Base-by-base conservation (phyloP, 2,888 invertebrate genomes). In the Pandemis corylana region DNA sequence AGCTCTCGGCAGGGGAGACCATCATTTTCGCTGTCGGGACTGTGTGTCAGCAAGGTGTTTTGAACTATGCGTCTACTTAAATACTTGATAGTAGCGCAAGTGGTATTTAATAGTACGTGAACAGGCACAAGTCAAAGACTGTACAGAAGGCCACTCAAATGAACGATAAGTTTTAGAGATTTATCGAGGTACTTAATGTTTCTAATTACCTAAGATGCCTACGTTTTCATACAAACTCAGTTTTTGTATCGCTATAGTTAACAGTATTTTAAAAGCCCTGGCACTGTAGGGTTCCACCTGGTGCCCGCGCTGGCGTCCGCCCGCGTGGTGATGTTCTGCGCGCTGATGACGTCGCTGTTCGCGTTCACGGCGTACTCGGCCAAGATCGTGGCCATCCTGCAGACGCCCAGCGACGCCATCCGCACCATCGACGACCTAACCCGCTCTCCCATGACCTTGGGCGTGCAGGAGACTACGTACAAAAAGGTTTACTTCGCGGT, bases 301-400 rank as follows among this genome's bases (percentile, higher is more conserved):
- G 85, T 90, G 0, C 93, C 96, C 4, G 81, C 83, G 13, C 89
- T 94, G 80, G 80, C 90, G 64, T 95, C 96, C 2, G 94, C 92
- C 0, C 92, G 96, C 9, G 85, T 95, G 76, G 93, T 95, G 66
- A 93, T 96, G 79, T 94, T 96, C 78, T 92, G 93, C 71, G 92
- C 95, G 67, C 92, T 96, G 79, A 85, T 95, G 67, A 88, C 95
- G 0, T 91, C 95, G 0, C 85, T 96, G 65, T 96, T 96, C 85
- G 84, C 95, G 46, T 96, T 95, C 84, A 96, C 96, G 5, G 95
- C 96, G 0, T 96, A 96, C 86, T 95, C 96, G n/a, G 96, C 96
- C 36, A 96, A 95, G 87, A 95, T 96, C 78, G 96, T 96, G 77
- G 95, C 95, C 13, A 88, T 96, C 76, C 88, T 96, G 78, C 96